These are phyloP conservation scores for Sogatella furcifera DNA, from an alignment of 1,140 invertebrate genomes.

Conservation along the genomic window DNA sequence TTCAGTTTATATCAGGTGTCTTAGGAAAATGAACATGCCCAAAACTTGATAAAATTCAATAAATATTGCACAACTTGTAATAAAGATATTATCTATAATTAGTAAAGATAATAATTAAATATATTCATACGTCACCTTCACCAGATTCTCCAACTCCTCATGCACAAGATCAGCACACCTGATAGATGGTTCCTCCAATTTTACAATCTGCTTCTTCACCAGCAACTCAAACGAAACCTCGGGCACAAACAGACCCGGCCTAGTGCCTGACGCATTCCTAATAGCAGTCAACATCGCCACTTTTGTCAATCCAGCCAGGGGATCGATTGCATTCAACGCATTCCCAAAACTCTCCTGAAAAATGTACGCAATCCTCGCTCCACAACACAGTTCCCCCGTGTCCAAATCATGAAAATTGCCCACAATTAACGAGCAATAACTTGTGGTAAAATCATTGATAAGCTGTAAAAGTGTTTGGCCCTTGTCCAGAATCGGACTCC, in stretches of 20 bases:
- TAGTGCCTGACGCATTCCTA: slow-evolving; percentile 55
- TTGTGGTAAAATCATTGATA: slow-evolving; percentile 59
- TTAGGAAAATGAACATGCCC: too few species aligned
- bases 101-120: too few species aligned
- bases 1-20: too few species aligned
- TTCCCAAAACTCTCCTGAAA: slow-evolving; percentile 59
- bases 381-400: slow-evolving; percentile 58
- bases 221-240: slow-evolving; percentile 61
- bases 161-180: slow-evolving; percentile 60
- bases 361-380: slow-evolving; percentile 61
- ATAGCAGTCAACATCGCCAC: slow-evolving; percentile 59
- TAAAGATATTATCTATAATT: too few species aligned
- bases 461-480: slow-evolving; percentile 54
- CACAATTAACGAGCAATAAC: slow-evolving; percentile 57
- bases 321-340: slow-evolving; percentile 49
- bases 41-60: too few species aligned
- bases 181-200: slow-evolving; percentile 55
- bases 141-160: slow-evolving; percentile 62
- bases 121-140: slow-evolving; percentile 32
- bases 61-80: too few species aligned
- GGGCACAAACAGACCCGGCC: slow-evolving; percentile 60
- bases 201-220: slow-evolving; percentile 59
- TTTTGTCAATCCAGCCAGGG: slow-evolving; percentile 45
- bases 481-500: slow-evolving; percentile 51
- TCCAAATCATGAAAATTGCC: slow-evolving; percentile 56